Evolutionary conservation across 2,797 vertebrate species (phyloP).

Genomic region (Crocodylus rhombifer): DNA sequence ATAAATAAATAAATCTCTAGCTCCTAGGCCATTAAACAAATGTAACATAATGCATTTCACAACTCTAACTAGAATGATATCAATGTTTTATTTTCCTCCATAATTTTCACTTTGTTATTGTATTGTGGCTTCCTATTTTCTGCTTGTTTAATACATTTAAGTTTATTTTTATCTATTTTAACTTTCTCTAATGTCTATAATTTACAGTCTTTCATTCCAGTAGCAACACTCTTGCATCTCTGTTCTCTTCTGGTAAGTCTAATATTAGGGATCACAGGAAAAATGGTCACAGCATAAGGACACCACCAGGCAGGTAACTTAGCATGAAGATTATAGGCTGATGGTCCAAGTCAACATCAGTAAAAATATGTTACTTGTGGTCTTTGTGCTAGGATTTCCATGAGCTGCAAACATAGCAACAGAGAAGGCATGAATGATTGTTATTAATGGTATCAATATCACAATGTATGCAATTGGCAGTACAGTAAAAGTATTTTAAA

Average conservation of each 20-base stretch:
- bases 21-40: background rate
- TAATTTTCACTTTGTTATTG: slow-evolving; percentile 19
- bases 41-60: background rate
- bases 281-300: background rate
- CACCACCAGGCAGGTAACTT: slow-evolving; percentile 18
- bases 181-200: slow-evolving; percentile 17
- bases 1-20: background rate
- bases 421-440: slow-evolving; percentile 6
- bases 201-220: slow-evolving; percentile 18
- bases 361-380: background rate
- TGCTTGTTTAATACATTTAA: slow-evolving; percentile 18
- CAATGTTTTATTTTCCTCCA: background rate
- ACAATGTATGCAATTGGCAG: slow-evolving; percentile 11
- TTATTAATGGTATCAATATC: slow-evolving; percentile 8
- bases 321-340: slow-evolving; percentile 6
- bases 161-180: slow-evolving; percentile 39
- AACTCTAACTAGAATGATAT: background rate
- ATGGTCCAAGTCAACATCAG: slow-evolving; percentile 29
- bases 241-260: slow-evolving; percentile 1
- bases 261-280: slow-evolving; percentile 32
- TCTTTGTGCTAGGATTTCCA: slow-evolving; percentile 9
- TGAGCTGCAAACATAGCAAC: slow-evolving; percentile 14
- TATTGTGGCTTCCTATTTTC: background rate
- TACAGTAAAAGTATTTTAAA: background rate
- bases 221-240: slow-evolving; percentile 20